Evolutionary conservation across 2,888 invertebrate genomes (phyloP).

Genomic region (Byasa hedistus): DNA sequence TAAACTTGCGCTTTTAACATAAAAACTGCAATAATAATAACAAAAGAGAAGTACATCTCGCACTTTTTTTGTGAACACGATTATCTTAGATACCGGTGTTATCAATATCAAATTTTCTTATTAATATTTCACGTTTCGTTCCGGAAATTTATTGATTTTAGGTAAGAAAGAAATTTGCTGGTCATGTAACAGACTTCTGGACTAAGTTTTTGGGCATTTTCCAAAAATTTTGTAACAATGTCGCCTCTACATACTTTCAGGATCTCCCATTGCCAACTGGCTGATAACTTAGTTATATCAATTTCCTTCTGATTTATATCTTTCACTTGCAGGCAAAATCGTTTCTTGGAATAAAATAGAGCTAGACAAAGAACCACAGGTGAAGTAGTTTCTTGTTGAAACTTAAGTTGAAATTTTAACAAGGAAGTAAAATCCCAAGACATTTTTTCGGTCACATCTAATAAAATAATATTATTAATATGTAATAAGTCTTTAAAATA

Average conservation of each 20-base stretch:
- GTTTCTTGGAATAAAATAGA: conserved; percentile 45
- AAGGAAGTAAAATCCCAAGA: conserved; percentile 45
- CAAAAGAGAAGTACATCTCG: too few species aligned
- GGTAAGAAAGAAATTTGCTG: conserved; percentile 51
- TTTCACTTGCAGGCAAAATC: conserved; percentile 56
- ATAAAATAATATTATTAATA: conserved; percentile 51
- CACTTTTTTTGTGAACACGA: too few species aligned
- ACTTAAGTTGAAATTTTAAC: conserved; percentile 60
- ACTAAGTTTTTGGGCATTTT: conserved; percentile 50
- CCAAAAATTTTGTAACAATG: conserved; percentile 47
- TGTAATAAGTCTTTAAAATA: conserved; percentile 58
- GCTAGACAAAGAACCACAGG: conserved; percentile 53
- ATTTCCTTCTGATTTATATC: conserved; percentile 46
- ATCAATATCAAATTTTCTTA: too few species aligned
- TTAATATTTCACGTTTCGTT: conserved; percentile 1
- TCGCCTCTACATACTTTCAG: conserved; percentile 56
- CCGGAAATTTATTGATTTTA: conserved; percentile 49
- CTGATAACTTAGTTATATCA: conserved; percentile 50
- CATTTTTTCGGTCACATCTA: conserved; percentile 41
- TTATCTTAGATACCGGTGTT: too few species aligned
- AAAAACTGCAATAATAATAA: too few species aligned
- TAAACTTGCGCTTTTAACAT: too few species aligned
- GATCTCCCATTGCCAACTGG: conserved; percentile 73
- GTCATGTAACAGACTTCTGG: conserved; percentile 39
- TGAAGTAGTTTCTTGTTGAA: conserved; percentile 49